Evolutionary conservation across 1,140 invertebrate genomes (phyloP), one percentile per base, ranked within the genome.

Genomic region (Lethrus apterus): DNA sequence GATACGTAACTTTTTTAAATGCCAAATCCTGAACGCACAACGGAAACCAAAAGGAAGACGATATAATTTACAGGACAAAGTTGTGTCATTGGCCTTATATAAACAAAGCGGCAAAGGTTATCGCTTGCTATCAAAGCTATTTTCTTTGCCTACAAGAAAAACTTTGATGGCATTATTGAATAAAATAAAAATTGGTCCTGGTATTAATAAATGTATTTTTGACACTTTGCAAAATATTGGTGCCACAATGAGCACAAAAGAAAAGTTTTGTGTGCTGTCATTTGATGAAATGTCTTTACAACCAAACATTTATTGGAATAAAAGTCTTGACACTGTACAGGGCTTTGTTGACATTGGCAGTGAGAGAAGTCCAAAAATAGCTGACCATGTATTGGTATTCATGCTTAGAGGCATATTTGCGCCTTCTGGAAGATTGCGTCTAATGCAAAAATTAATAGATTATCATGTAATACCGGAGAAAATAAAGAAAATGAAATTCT

Each of bases 91-190:
- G 17, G 31, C 52, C 7, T 23, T 60, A 33, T 34, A 40, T 3
- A 58, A 60, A 30, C 49, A 58, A 41, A 56, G 50, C 20, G 48
- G 42, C 17, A 58, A 54, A 41, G 53, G 47, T 2, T 59, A 60
- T 32, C 56, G 43, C 43, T 35, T 54, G 2, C 50, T 60, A 14
- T 31, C 48, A 43, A 55, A 35, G 44, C 15, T 56, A 0, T 42
- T 59, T 19, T 18, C 34, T 9, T 31, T 60, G 26, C 52, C 56
- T 30, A 52, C 50, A 1, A 53, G 42, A 45, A 26, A 52, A 18
- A 53, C 46, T 13, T 31, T 59, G 29, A 36, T 41, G 23, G 50
- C 34, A 29, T 15, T 57, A 7, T 18, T 49, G 11, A 19, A 33
- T 14, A 13, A 20, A 29, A 31, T 34, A 20, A 13, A 17, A 5